Evolutionary conservation across 1,140 invertebrate genomes (phyloP).

Genomic region (Bicyclus anynana): DNA sequence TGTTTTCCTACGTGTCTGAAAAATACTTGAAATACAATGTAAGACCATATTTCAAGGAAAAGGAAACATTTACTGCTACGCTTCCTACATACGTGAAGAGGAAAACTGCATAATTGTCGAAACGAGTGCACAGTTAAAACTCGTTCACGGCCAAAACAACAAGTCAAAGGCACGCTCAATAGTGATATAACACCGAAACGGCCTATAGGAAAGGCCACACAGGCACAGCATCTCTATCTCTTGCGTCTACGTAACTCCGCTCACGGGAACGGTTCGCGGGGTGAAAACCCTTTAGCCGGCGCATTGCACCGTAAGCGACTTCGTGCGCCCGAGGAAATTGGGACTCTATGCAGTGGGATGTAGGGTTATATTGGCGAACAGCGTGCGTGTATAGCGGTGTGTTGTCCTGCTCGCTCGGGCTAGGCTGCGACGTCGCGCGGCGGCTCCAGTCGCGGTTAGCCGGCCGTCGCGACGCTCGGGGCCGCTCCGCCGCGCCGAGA

Average conservation of each 20-base stretch:
- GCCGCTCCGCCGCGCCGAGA: slow-evolving; percentile 48
- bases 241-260: slow-evolving; percentile 57
- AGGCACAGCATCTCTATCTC: slow-evolving; percentile 64
- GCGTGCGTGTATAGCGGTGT: slow-evolving; percentile 41
- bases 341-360: slow-evolving; percentile 58
- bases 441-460: slow-evolving; percentile 69
- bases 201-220: slow-evolving; percentile 51
- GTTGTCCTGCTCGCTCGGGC: slow-evolving; percentile 67
- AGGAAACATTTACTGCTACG: not conserved
- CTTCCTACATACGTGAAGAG: not conserved
- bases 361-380: slow-evolving; percentile 66
- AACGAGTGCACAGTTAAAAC: slow-evolving; percentile 39
- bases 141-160: slow-evolving; percentile 62
- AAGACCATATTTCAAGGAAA: no score
- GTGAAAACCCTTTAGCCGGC: slow-evolving; percentile 64
- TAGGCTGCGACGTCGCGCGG: slow-evolving; percentile 57
- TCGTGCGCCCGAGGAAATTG: slow-evolving; percentile 52
- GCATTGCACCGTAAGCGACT: slow-evolving; percentile 54
- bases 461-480: slow-evolving; percentile 71
- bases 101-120: slow-evolving; percentile 2
- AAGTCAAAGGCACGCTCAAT: slow-evolving; percentile 57
- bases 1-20: no score
- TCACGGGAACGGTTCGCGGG: slow-evolving; percentile 51
- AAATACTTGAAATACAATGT: no score
- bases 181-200: slow-evolving; percentile 64